phyloP scores from a whole-genome alignment of 2,888 invertebrate genomes.

The Tipula vernalis region DNA sequence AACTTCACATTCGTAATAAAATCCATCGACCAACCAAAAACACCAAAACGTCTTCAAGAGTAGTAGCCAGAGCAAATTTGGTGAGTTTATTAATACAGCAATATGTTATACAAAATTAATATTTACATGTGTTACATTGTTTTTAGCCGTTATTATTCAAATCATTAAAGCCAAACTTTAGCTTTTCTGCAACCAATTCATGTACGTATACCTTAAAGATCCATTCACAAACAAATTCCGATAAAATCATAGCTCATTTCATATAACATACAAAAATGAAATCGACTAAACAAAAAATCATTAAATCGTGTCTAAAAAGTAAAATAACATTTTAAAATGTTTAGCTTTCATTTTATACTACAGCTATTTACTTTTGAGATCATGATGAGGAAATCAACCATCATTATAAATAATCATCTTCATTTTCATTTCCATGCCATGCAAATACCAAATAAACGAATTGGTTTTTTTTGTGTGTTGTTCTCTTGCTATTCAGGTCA shows the following conservation, averaged over 20 bases:
- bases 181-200: too few relatives aligned
- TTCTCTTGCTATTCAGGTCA: not conserved
- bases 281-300: not conserved
- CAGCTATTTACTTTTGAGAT: not conserved
- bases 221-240: not conserved
- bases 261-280: not conserved
- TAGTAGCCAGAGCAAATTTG: too few relatives aligned
- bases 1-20: too few relatives aligned
- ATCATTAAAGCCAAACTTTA: too few relatives aligned
- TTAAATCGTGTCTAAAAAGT: not conserved
- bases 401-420: conserved; percentile 4
- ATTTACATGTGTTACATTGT: too few relatives aligned
- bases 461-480: not conserved
- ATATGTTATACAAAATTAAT: too few relatives aligned
- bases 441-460: not conserved
- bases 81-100: too few relatives aligned
- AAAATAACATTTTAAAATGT: not conserved
- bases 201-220: too few relatives aligned
- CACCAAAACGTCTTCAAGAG: too few relatives aligned
- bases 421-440: not conserved
- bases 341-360: not conserved
- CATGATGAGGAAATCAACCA: not conserved
- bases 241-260: not conserved
- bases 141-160: too few relatives aligned
- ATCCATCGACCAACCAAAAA: too few relatives aligned